Percentiles rank a stretch among this genome's conserved stretches.
Conservation (phyloP, 2,797 vertebrate species). For the Alectoris magna region DNA sequence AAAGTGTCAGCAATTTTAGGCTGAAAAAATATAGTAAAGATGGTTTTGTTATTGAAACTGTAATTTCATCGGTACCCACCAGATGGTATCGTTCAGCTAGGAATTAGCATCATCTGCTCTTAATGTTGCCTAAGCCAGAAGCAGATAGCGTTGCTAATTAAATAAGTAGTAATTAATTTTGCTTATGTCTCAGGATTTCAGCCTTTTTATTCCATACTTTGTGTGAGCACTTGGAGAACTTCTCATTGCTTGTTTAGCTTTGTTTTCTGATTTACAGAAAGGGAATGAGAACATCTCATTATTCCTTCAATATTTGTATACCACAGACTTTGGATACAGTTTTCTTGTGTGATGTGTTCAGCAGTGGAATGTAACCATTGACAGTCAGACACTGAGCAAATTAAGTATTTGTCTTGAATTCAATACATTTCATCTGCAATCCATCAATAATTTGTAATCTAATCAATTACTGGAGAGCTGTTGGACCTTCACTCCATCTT, state of each 20-base stretch:
- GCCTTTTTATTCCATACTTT: not conserved
- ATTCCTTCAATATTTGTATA: not conserved
- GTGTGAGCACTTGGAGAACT: not conserved
- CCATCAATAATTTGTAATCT: not conserved
- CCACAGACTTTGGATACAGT: not conserved
- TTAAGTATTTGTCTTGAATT: not conserved
- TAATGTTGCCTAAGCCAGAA: not conserved
- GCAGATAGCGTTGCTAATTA: not conserved
- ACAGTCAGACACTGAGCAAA: not conserved
- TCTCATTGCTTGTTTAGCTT: not conserved
- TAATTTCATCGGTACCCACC: slow-evolving; percentile 57
- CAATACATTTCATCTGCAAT: not conserved
- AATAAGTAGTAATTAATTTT: not conserved
- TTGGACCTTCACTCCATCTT: not conserved
- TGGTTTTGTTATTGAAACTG: not conserved
- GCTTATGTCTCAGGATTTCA: not conserved
- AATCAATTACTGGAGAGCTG: not conserved
- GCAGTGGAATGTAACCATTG: not conserved
- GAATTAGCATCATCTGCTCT: not conserved
- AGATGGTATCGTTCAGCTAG: slow-evolving; percentile 61
- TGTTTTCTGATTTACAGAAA: not conserved
- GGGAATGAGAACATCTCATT: not conserved
- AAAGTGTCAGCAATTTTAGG: not conserved
- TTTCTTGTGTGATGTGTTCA: not conserved
- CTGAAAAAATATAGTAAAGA: not conserved